Evolutionary conservation across 2,888 invertebrate genomes (phyloP), one percentile per base, ranked within the genome.

Genomic region (Drosophila pseudotakahashii): DNA sequence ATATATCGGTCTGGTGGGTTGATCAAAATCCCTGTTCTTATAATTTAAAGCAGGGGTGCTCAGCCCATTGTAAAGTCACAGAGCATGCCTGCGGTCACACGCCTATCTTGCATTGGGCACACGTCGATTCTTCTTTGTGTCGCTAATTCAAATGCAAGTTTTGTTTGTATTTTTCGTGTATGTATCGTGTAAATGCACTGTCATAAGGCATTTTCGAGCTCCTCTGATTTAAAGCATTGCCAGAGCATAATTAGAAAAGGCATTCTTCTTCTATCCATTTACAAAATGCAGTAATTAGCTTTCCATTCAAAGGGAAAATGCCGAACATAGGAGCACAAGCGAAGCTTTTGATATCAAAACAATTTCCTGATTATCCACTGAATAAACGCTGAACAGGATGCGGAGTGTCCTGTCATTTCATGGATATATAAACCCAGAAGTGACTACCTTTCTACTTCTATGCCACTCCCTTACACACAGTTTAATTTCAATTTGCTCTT

Each of bases 371-470:
- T 73, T 51, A 62, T 51, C 30, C 68, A 70, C 62, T 64, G 70
- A 62, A 51, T 13, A 57, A 63, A 39, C 44, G 32, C 41, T 39
- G 54, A 51, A 48, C 23, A 47, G 76, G 66, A 76, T 57, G 59
- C 52, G 51, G n/a, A 47, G 16, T 19, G 54, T 39, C 59, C 48
- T 68, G 73, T 66, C 68, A 85, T 79, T 81, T 88, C 66, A 85
- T 77, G 88, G 82, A 54, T 82, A 50, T 71, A 71, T 85, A 66
- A 85, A 73, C 88, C 77, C 73, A 42, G 77, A 80, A 85, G 77
- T 76, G 42, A 34, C 37, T 48, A 42, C 14, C 37, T 41, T 23
- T 7, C 26, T 39, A 32, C 37, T 37, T 26, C 47, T 19, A 23
- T 48, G 41, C 42, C 36, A 39, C 36, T 69, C 41, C 23, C 39